A percentile compares a stretch with the other conserved stretches of the same genome.
Conservation (phyloP, 1,140 invertebrate genomes). For the Antheraea mylitta region DNA sequence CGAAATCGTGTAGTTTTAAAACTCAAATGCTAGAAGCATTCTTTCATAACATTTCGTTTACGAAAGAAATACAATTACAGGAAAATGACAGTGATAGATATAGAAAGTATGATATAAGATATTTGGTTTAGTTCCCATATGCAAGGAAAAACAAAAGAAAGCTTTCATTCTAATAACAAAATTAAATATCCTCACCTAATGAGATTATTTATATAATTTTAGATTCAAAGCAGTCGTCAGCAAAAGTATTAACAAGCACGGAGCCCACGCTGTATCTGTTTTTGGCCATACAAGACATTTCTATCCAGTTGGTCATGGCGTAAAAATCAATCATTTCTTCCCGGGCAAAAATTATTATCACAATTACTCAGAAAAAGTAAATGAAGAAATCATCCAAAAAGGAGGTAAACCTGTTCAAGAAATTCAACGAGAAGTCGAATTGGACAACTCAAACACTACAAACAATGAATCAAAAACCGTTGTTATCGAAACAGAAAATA, state of each 20-base stretch:
- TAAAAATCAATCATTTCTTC: conserved; percentile 67
- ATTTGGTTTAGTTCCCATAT: too few relatives aligned
- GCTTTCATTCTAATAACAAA: too few relatives aligned
- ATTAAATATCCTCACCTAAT: not conserved
- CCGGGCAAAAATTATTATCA: conserved; percentile 47
- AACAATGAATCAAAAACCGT: conserved; percentile 17
- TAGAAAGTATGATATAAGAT: too few relatives aligned
- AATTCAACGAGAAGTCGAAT: conserved; percentile 17
- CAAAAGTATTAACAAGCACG: conserved; percentile 58
- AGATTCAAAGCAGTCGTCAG: conserved; percentile 70
- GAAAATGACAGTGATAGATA: too few relatives aligned
- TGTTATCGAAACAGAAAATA: conserved; percentile 23
- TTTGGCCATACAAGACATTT: conserved; percentile 58
- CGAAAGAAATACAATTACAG: too few relatives aligned
- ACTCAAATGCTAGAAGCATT: too few relatives aligned
- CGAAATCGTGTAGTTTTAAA: not conserved
- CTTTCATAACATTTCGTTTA: too few relatives aligned
- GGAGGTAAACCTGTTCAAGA: conserved; percentile 37
- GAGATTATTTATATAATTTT: conserved; percentile 23
- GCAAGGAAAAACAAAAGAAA: too few relatives aligned
- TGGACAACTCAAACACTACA: not conserved
- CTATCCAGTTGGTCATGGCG: conserved; percentile 45
- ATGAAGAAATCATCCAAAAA: conserved; percentile 17
- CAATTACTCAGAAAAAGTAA: conserved; percentile 29
- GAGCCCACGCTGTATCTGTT: conserved; percentile 54